A percentile compares a stretch with the other conserved stretches of the same genome.
phyloP scores from a whole-genome alignment of 2,797 vertebrate species.

The Podarcis siculus region DNA sequence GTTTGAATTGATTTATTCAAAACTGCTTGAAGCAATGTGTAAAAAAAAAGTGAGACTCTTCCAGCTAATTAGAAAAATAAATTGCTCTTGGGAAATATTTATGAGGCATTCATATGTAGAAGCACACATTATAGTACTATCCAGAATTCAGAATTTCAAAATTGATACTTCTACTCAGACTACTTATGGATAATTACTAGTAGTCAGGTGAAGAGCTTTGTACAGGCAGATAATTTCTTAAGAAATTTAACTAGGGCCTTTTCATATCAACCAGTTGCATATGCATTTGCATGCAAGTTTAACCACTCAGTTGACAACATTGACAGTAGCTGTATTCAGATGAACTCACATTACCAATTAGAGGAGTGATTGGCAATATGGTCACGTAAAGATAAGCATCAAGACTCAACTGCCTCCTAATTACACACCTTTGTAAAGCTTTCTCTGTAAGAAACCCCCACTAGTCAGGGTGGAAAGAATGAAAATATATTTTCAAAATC shows the following conservation, averaged over 20 bases:
- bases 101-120: conserved; percentile 68
- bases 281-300: conserved; percentile 47
- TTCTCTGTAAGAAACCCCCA: conserved; percentile 43
- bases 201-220: conserved; percentile 53
- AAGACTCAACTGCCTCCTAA: conserved; percentile 55
- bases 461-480: conserved; percentile 23
- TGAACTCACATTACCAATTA: conserved; percentile 47
- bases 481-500: background rate
- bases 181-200: conserved; percentile 54
- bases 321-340: conserved; percentile 50
- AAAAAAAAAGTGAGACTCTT: conserved; percentile 53
- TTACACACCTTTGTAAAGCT: conserved; percentile 48
- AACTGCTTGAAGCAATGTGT: conserved; percentile 61
- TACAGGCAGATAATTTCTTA: conserved; percentile 51
- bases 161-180: conserved; percentile 52
- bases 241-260: conserved; percentile 57
- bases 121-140: conserved; percentile 46
- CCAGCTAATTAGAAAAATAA: conserved; percentile 65
- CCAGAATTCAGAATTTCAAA: conserved; percentile 59
- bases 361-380: conserved; percentile 54
- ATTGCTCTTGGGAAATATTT: conserved; percentile 70
- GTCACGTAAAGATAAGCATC: conserved; percentile 57
- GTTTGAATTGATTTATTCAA: conserved; percentile 69
- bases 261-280: conserved; percentile 34
- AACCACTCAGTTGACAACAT: conserved; percentile 53